Evolutionary conservation across 2,797 vertebrate genomes (phyloP), one percentile per base, ranked within the genome.

Genomic region (Ceyx erithaca): DNA sequence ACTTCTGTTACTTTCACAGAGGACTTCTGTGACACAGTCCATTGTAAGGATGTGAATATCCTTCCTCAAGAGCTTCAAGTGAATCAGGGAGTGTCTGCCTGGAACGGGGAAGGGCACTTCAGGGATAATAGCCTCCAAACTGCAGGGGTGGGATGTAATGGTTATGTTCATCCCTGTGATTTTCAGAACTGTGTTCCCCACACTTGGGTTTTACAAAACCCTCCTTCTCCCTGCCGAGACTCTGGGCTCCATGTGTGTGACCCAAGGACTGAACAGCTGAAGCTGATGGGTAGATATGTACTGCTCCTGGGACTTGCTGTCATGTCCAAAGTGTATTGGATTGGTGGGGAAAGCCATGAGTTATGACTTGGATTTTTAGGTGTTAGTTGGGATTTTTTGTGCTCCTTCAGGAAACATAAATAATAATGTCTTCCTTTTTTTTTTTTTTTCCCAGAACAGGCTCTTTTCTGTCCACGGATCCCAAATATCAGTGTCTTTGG

Each of bases 1-100:
- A 78, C 72, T 93, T 95, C 87, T 92, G 82, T 96, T 94, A 37
- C 89, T 92, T 94, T 75, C 85, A 83, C 80, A 95, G 79, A 73
- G 77, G 79, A 79, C 86, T 94, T 85, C 37, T 83, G 59, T 91
- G 82, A n/a, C 67, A 88, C 45, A 57, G 86, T 69, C 89, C 91
- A 40, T 92, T 93, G 89, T 92, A 64, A 52, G 70, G 59, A 92
- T 81, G 73, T 92, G 88, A 92, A 71, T 93, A 80, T 72, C 49
- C 75, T 92, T 93, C 61, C 71, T 85, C 85, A 91, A 79, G 80
- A 92, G 67, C 75, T 79, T 61, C 57, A 17, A 77, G 51, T 70
- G 84, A 83, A 75, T 51, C 54, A 37, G 78, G 49, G 61, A 77
- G 11, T 59, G 54, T 78, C 71, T 78, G 79, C 79, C 49, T 78